Conservation (phyloP, 2,888 invertebrate genomes). For the Xestia xanthographa region DNA sequence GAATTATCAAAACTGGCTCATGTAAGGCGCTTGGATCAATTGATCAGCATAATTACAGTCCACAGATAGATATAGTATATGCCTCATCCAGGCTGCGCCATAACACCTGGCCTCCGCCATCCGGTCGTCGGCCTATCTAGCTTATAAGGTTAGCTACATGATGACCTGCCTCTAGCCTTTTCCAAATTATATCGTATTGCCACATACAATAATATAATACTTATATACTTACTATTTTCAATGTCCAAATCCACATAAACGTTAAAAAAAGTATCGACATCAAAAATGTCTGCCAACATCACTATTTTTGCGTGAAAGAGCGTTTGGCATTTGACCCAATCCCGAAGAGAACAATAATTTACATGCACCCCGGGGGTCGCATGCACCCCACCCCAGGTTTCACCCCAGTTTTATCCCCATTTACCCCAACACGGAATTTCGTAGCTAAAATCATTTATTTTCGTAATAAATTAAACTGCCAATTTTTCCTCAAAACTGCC, state of each 20-base stretch:
- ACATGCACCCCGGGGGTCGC: slow-evolving; percentile 68
- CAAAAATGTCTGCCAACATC: slow-evolving; percentile 56
- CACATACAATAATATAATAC: not conserved
- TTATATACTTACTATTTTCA: too few relatives aligned
- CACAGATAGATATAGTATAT: not conserved
- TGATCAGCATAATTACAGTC: not conserved
- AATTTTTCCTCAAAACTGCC: slow-evolving; percentile 13
- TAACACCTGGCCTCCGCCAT: not conserved
- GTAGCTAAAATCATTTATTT: slow-evolving; percentile 52
- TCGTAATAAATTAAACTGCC: slow-evolving; percentile 25
- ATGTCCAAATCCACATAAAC: too few relatives aligned
- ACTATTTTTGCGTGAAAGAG: slow-evolving; percentile 71
- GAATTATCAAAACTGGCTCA: too few relatives aligned
- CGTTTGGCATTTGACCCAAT: slow-evolving; percentile 74
- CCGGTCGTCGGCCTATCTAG: not conserved
- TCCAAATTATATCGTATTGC: not conserved
- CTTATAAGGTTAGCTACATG: not conserved
- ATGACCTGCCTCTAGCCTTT: not conserved
- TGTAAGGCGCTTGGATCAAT: too few relatives aligned
- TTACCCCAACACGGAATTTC: slow-evolving; percentile 40
- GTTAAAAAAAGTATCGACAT: slow-evolving; percentile 48
- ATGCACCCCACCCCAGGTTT: slow-evolving; percentile 35
- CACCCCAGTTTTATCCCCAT: slow-evolving; percentile 14
- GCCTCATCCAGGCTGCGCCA: not conserved
- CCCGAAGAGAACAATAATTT: slow-evolving; percentile 78